These are phyloP conservation scores for Coenonympha arcania DNA, from an alignment of 2,888 invertebrate genomes.

Conservation along the genomic window DNA sequence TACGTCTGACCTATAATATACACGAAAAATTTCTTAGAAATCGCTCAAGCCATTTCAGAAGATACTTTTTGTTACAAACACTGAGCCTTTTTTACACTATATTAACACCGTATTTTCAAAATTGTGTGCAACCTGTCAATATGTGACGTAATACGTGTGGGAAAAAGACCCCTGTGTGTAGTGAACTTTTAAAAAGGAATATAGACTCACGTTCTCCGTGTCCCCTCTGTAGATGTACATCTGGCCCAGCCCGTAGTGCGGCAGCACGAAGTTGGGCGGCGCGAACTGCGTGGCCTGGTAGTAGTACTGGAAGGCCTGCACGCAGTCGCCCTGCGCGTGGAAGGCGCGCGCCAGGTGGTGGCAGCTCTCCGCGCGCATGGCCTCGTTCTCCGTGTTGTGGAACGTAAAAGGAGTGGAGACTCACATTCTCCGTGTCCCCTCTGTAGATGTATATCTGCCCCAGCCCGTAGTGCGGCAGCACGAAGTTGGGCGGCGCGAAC, in stretches of 20 bases:
- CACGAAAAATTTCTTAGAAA: too few species aligned
- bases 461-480: conserved; percentile 96
- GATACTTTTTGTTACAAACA: too few species aligned
- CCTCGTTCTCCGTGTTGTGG: conserved; percentile 98
- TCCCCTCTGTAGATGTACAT: conserved; percentile 99
- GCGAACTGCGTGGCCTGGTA: conserved; percentile 99
- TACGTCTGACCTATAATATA: too few species aligned
- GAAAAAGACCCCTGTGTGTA: too few species aligned
- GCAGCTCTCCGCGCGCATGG: conserved; percentile 98
- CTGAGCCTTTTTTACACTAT: too few species aligned
- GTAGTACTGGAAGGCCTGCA: conserved; percentile 99
- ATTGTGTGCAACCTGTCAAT: too few species aligned
- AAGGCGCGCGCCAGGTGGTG: conserved; percentile 97
- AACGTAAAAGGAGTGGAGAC: too few species aligned
- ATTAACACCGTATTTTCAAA: too few species aligned
- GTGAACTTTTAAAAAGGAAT: too few species aligned
- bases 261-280: conserved; percentile 93
- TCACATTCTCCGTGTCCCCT: conserved; percentile 93
- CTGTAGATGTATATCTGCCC: conserved; percentile 99
- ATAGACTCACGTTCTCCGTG: conserved; percentile 90
- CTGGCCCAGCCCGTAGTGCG: conserved; percentile 98
- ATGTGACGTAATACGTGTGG: too few species aligned
- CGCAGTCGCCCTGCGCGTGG: conserved; percentile 95
- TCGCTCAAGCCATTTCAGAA: too few species aligned
- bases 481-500: conserved; percentile 95